These are phyloP conservation scores for Heteromurus nitidus DNA, from an alignment of 2,888 invertebrate species.

Conservation along the genomic window DNA sequence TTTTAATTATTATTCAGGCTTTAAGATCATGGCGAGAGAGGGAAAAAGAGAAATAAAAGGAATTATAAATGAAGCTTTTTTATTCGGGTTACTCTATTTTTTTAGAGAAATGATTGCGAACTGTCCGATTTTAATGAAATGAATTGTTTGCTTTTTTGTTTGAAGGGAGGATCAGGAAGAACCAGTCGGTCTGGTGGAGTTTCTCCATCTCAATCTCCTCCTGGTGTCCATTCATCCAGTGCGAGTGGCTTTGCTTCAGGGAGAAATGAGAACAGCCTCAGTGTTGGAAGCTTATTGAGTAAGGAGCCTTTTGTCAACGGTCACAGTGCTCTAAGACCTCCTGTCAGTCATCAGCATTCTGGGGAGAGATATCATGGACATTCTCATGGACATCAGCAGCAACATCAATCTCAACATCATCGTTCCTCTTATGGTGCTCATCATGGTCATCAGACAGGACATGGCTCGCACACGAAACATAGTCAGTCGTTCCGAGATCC, in stretches of 20 bases:
- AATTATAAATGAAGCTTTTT: conserved; percentile 45
- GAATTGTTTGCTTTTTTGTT: conserved; percentile 44
- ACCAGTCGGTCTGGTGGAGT: conserved; percentile 68
- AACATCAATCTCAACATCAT: conserved; percentile 34
- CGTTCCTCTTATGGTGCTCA: conserved; percentile 60
- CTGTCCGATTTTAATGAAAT: conserved; percentile 45
- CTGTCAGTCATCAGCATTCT: conserved; percentile 47
- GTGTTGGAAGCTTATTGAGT: conserved; percentile 24
- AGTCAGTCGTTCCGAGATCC: conserved; percentile 55
- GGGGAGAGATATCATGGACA: conserved; percentile 58
- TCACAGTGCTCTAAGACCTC: conserved; percentile 53
- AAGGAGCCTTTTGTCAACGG: conserved; percentile 66
- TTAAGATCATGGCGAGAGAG: conserved; percentile 7
- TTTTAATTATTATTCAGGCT: conserved; percentile 34
- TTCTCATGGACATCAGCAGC: conserved; percentile 53
- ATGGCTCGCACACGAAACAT: conserved; percentile 49
- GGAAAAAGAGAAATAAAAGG: conserved; percentile 11
- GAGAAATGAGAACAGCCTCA: conserved; percentile 50
- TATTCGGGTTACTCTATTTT: not conserved
- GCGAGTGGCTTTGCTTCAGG: conserved; percentile 52
- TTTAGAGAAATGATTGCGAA: conserved; percentile 8
- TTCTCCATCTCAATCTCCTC: conserved; percentile 67
- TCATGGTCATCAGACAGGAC: conserved; percentile 43
- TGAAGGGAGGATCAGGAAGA: conserved; percentile 66
- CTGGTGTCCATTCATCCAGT: conserved; percentile 60